Base-by-base conservation (phyloP, 2,113 vertebrate genomes). In the Erinaceus europaeus region DNA sequence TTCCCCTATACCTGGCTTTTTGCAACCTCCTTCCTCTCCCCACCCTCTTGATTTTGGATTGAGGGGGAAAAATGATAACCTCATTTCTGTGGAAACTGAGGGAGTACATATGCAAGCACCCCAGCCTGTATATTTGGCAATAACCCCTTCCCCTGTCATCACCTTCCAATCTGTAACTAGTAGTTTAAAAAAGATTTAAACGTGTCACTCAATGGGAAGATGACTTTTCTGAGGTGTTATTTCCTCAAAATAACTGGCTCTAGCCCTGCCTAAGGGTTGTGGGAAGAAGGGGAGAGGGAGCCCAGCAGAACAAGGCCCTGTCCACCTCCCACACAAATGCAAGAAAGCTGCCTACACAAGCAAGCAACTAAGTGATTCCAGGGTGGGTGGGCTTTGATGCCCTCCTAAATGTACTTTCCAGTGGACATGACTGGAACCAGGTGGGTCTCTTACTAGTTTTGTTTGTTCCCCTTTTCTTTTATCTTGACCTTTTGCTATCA, bases 81-180 rank as follows among this genome's bases (percentile, higher is more conserved):
- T 77, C 29, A 53, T 89, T 87, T 90, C 69, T 79, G 71, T 92
- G 89, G 85, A 88, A 85, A 83, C 12, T 32, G 68, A 93, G 78
- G 77, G 78, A 84, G 50, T 23, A 72, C 36, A 74, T 20, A 85
- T 9, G 75, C 38, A 80, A 90, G 76, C 57, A 68, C 55, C 75
- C 87, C 67, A 73, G 84, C 62, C 78, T 71, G 40, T 57, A 74
- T 84, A 89, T 91, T 93, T 94, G 87, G 82, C 89, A 88, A 88
- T 85, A 72, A 46, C 34, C 68, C 81, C 23, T 25, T 88, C 82
- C 76, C 50, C 11, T 17, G 72, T 68, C 75, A 57, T 86, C 44
- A 85, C 74, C 77, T 29, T 90, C 84, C 71, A 89, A 64, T 62
- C 84, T 91, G 67, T 46, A 91, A 87, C 4, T 29, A 88, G 42